Percentiles rank a stretch among this genome's conserved stretches.
Evolutionary conservation across 2,888 invertebrate genomes (phyloP).

Genomic region (Drosophila nr. medialis): DNA sequence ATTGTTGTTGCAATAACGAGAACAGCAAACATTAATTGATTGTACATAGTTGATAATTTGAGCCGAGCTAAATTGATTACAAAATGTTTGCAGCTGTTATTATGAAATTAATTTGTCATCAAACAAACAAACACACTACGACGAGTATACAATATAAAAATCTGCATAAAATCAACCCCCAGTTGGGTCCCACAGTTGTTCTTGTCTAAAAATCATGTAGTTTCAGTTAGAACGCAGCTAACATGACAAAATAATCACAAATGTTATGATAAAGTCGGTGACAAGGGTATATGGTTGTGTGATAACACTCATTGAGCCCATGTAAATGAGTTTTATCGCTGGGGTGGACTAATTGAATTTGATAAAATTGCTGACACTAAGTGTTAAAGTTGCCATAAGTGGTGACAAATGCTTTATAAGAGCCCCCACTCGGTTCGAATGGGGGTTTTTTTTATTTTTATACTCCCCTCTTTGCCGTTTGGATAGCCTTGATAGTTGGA

Average conservation of each 20-base stretch:
- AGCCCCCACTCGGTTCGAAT: slow-evolving; percentile 8
- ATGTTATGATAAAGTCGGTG: slow-evolving; percentile 69
- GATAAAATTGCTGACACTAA: slow-evolving; percentile 66
- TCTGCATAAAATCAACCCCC: slow-evolving; percentile 72
- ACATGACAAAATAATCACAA: slow-evolving; percentile 81
- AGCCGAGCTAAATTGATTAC: slow-evolving; percentile 67
- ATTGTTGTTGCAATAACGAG: slow-evolving; percentile 21
- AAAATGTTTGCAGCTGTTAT: slow-evolving; percentile 79
- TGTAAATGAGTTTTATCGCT: slow-evolving; percentile 76
- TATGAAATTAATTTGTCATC: slow-evolving; percentile 79
- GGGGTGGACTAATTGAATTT: slow-evolving; percentile 71
- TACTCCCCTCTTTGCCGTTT: not conserved
- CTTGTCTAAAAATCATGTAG: slow-evolving; percentile 57
- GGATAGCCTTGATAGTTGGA: slow-evolving; percentile 41
- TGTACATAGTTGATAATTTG: slow-evolving; percentile 62
- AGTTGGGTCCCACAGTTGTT: slow-evolving; percentile 34
- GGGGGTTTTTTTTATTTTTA: slow-evolving; percentile 32
- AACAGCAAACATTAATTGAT: slow-evolving; percentile 69
- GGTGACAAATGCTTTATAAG: slow-evolving; percentile 47
- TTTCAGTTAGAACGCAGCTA: slow-evolving; percentile 57
- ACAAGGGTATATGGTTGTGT: slow-evolving; percentile 28
- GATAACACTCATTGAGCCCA: slow-evolving; percentile 41
- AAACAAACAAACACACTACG: slow-evolving; percentile 56
- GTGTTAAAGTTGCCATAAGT: slow-evolving; percentile 56
- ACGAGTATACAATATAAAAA: slow-evolving; percentile 30